Conservation (phyloP, 2,113 vertebrate species). For the Toxostoma redivivum region DNA sequence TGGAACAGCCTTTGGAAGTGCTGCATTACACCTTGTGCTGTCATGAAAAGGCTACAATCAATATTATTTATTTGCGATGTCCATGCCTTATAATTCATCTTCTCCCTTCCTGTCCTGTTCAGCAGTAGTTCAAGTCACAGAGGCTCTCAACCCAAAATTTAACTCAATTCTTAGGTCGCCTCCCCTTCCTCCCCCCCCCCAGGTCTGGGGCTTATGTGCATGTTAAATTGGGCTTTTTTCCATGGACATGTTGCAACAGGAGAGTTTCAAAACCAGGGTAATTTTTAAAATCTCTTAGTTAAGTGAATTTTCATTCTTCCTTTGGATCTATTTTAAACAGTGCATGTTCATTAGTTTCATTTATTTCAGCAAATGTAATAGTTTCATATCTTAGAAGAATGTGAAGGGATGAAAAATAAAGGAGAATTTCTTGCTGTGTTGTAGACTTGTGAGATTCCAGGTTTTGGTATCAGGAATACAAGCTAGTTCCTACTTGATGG, state of each 20-base stretch:
- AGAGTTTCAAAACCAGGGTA: not conserved
- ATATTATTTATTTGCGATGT: not conserved
- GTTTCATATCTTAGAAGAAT: not conserved
- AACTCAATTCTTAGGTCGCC: not conserved
- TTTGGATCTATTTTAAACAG: not conserved
- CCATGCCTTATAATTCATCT: not conserved
- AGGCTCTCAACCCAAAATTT: not conserved
- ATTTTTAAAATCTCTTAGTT: not conserved
- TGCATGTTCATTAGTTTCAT: not conserved
- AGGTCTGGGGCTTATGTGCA: constrained; percentile 12
- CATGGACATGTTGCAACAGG: not conserved
- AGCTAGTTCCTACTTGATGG: not conserved
- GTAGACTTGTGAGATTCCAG: not conserved
- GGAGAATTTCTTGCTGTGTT: not conserved
- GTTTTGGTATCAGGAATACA: not conserved
- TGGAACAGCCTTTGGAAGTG: not conserved
- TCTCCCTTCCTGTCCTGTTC: not conserved
- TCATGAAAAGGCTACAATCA: not conserved
- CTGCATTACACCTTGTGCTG: not conserved
- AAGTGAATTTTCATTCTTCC: not conserved
- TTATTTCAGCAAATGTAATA: not conserved
- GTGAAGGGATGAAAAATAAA: not conserved
- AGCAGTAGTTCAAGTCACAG: not conserved
- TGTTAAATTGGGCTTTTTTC: constrained; percentile 40
- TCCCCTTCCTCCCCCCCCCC: not conserved